Evolutionary conservation across 37 sponge, comb jelly and placozoan genomes (phyloP).

Genomic region (Halichondria panicea): DNA sequence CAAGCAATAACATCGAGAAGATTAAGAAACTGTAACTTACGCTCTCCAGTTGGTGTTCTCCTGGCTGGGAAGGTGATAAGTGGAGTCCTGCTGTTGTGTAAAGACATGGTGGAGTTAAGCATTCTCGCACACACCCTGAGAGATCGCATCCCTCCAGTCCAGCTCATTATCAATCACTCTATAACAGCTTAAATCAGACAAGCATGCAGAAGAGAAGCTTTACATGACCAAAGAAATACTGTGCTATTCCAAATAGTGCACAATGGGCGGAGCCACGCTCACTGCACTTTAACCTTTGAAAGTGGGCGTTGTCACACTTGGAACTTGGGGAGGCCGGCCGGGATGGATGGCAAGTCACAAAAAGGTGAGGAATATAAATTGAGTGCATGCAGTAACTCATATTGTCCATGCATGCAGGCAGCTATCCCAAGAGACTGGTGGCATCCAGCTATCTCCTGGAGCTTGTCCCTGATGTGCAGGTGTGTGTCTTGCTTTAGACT

Average conservation of each 20-base stretch:
- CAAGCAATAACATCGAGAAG: no score
- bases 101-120: background rate
- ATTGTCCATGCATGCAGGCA: conserved; percentile 8
- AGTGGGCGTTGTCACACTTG: no score
- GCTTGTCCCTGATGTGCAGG: conserved; percentile 31
- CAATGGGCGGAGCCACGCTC: background rate
- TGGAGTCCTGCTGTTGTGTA: background rate
- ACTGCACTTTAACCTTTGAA: no score
- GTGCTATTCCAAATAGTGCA: conserved; percentile 16
- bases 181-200: no score
- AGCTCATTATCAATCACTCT: no score
- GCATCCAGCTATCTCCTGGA: conserved; percentile 44
- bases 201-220: no score
- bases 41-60: conserved; percentile 46
- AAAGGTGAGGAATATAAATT: background rate
- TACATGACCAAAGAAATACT: no score
- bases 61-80: conserved; percentile 56
- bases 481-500: no score
- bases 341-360: conserved; percentile 1
- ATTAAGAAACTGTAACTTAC: conserved; percentile 40
- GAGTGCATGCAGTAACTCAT: background rate
- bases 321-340: no score
- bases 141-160: background rate
- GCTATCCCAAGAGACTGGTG: background rate
- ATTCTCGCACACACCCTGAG: background rate